These are phyloP conservation scores for Paradoxurus hermaphroditus DNA, from an alignment of 2,113 vertebrate genomes.

Conservation along the genomic window DNA sequence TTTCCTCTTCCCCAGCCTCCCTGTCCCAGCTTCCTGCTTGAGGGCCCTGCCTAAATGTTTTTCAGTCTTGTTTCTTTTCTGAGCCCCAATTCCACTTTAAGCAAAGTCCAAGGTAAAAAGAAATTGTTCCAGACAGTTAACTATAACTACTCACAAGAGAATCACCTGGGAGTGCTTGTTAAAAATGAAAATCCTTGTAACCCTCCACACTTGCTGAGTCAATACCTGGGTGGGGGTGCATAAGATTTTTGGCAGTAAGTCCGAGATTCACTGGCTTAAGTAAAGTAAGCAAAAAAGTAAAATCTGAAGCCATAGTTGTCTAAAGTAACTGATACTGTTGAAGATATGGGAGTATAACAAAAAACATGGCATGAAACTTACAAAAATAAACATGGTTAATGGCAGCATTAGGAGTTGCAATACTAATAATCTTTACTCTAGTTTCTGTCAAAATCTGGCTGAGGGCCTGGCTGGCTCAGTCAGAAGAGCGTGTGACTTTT, in stretches of 20 bases:
- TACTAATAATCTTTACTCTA: slow-evolving; percentile 65
- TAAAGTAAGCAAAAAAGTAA: not conserved
- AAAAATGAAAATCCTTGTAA: slow-evolving; percentile 31
- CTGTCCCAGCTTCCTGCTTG: not conserved
- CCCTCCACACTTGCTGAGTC: not conserved
- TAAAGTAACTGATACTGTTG: not conserved
- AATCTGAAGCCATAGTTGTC: not conserved
- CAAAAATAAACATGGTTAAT: not conserved
- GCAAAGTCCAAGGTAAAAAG: not conserved
- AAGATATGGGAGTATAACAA: not conserved
- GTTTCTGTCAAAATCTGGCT: slow-evolving; percentile 58
- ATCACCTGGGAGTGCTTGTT: not conserved
- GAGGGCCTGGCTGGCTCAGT: no score
- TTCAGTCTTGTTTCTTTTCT: not conserved
- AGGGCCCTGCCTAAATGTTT: not conserved
- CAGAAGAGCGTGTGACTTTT: no score
- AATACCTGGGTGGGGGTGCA: not conserved
- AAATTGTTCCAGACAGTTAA: not conserved
- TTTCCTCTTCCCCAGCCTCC: not conserved
- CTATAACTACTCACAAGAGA: not conserved
- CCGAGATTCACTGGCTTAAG: not conserved
- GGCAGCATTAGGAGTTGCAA: not conserved
- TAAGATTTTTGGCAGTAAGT: not conserved
- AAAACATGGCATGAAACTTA: not conserved
- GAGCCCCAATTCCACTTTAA: not conserved